Conservation (phyloP, 2,888 invertebrate genomes). For the Caenorhabditis angaria region DNA sequence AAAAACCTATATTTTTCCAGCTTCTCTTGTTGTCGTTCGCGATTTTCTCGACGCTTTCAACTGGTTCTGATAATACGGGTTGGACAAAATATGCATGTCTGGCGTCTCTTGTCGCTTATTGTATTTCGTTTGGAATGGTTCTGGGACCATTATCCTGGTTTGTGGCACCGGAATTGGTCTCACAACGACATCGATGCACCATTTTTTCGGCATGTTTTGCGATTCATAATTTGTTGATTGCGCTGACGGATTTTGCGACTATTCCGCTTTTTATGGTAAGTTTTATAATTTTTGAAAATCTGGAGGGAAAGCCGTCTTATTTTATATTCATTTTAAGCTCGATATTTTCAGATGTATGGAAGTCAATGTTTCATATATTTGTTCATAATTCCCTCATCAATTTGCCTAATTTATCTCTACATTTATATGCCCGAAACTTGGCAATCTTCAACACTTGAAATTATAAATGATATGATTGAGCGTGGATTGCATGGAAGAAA, state of each 20-base stretch:
- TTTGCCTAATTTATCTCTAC: conserved; percentile 58
- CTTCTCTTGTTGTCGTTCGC: conserved; percentile 55
- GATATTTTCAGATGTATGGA: conserved; percentile 59
- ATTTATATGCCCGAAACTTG: conserved; percentile 64
- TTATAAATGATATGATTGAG: conserved; percentile 46
- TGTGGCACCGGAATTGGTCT: conserved; percentile 66
- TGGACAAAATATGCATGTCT: conserved; percentile 57
- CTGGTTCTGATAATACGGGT: background rate
- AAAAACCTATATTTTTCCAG: conserved; percentile 15
- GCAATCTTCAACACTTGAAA: conserved; percentile 56
- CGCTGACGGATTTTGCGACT: conserved; percentile 63
- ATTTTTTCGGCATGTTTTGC: conserved; percentile 66
- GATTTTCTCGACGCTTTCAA: conserved; percentile 49
- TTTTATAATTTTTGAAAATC: background rate
- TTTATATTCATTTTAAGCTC: too few relatives aligned
- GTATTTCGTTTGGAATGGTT: conserved; percentile 63
- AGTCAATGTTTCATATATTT: conserved; percentile 58
- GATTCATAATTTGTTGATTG: conserved; percentile 63
- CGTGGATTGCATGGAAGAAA: conserved; percentile 14
- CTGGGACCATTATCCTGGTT: conserved; percentile 65
- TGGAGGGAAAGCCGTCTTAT: too few relatives aligned
- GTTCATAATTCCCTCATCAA: conserved; percentile 60
- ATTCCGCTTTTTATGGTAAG: conserved; percentile 59
- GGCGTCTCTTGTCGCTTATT: conserved; percentile 53
- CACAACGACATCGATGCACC: conserved; percentile 63